phyloP scores from a whole-genome alignment of 2,797 vertebrate genomes.

The Naso thynnoides region DNA sequence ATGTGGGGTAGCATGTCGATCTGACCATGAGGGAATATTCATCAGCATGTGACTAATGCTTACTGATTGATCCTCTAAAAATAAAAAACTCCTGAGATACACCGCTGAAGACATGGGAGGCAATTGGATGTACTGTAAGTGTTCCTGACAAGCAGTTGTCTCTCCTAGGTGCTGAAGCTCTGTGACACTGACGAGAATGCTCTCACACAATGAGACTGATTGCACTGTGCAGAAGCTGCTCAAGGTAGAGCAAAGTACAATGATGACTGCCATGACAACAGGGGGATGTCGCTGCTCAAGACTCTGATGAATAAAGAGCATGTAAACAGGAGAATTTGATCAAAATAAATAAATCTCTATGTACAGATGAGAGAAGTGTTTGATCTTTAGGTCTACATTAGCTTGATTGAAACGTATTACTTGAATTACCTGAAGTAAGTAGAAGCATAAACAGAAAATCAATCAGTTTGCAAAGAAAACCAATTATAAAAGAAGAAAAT shows the following conservation, averaged over 20 bases:
- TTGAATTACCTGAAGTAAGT: too few species aligned
- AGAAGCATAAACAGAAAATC: too few species aligned
- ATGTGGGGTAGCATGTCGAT: slow-evolving; percentile 73
- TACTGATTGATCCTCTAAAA: slow-evolving; percentile 75
- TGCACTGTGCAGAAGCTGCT: slow-evolving; percentile 18
- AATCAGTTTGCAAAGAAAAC: background rate
- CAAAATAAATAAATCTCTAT: background rate
- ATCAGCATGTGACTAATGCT: slow-evolving; percentile 73
- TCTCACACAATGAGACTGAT: slow-evolving; percentile 53
- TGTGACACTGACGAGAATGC: slow-evolving; percentile 59
- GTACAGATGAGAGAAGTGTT: slow-evolving; percentile 12
- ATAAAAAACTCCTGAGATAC: slow-evolving; percentile 65
- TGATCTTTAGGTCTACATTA: slow-evolving; percentile 3
- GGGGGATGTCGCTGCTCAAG: slow-evolving; percentile 26
- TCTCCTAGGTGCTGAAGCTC: slow-evolving; percentile 34
- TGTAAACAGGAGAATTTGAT: slow-evolving; percentile 17
- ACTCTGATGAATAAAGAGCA: slow-evolving; percentile 32
- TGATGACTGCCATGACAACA: slow-evolving; percentile 27
- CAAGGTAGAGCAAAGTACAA: slow-evolving; percentile 12
- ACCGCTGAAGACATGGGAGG: slow-evolving; percentile 42
- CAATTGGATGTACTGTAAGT: slow-evolving; percentile 49
- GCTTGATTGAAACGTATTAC: background rate
- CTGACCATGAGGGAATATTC: slow-evolving; percentile 65
- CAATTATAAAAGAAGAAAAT: too few species aligned
- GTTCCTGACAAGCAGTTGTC: slow-evolving; percentile 55